Conservation (phyloP, 2,797 vertebrate species). For the Sebastes ruberrimus region DNA sequence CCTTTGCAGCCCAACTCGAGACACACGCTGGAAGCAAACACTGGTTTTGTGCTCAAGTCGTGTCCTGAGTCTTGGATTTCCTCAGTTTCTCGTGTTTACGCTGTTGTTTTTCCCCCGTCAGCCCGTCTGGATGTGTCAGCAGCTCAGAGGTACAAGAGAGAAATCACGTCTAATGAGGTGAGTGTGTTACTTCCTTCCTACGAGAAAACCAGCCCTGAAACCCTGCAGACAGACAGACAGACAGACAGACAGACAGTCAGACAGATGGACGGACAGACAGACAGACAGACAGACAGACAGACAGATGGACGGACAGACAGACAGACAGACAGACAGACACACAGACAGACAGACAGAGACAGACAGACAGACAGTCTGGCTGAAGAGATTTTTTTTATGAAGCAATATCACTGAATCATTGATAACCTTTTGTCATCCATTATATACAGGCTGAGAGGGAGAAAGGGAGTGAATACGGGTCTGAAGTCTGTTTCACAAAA, state of each 20-base stretch:
- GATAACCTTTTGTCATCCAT: constrained; percentile 27
- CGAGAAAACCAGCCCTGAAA: neutral
- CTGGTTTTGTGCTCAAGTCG: neutral
- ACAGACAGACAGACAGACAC: neutral
- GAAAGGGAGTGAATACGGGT: neutral
- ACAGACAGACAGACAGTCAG: neutral
- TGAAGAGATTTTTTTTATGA: neutral
- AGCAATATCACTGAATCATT: constrained; percentile 28
- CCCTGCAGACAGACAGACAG: neutral
- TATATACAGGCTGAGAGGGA: neutral
- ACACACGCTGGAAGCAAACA: no score
- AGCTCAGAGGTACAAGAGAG: neutral
- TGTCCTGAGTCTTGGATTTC: neutral
- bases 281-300: neutral
- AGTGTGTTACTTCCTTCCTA: constrained; percentile 6
- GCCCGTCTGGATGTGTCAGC: constrained; percentile 1
- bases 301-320: neutral
- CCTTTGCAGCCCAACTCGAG: no score
- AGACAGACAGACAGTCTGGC: neutral
- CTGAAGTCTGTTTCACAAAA: neutral
- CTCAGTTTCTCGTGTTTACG: neutral
- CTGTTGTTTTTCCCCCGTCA: neutral
- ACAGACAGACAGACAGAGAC: no score
- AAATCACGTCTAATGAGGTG: constrained; percentile 15
- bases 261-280: no score